phyloP scores from a whole-genome alignment of 1,140 invertebrate species.

The Drosophila ogumai region DNA sequence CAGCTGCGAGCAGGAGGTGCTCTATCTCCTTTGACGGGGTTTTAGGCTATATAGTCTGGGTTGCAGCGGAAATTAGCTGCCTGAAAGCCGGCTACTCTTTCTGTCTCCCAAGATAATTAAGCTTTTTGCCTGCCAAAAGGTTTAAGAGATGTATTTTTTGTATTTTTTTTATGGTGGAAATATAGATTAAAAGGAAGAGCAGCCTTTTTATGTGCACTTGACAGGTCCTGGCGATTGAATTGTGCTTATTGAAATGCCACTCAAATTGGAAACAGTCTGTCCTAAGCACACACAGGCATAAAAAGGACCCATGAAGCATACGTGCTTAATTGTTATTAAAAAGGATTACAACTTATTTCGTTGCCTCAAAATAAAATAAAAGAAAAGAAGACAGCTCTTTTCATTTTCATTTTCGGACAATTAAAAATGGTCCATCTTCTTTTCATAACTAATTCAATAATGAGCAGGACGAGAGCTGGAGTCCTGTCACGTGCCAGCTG shows the following conservation, averaged over 20 bases:
- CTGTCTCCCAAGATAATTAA: constrained; percentile 58
- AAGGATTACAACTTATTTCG: constrained; percentile 64
- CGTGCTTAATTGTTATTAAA: constrained; percentile 60
- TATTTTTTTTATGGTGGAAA: neutral
- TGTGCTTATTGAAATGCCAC: constrained; percentile 66
- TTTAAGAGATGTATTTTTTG: constrained; percentile 32
- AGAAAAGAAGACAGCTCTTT: neutral
- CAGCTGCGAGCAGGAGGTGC: constrained; percentile 8
- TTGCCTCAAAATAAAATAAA: constrained; percentile 16
- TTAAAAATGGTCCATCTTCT: constrained; percentile 49
- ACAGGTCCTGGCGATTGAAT: constrained; percentile 60
- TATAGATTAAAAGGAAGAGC: neutral
- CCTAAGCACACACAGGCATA: constrained; percentile 45
- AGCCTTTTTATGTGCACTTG: constrained; percentile 56
- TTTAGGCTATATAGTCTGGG: constrained; percentile 29
- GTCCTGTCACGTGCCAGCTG: constrained; percentile 73
- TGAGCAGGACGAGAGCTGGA: constrained; percentile 55
- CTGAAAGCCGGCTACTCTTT: constrained; percentile 28
- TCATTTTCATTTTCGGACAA: constrained; percentile 42
- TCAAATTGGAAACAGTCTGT: constrained; percentile 49
- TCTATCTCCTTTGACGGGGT: constrained; percentile 2
- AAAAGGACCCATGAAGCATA: constrained; percentile 44
- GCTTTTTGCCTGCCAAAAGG: constrained; percentile 48
- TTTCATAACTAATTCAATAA: constrained; percentile 77
- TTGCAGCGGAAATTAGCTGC: constrained; percentile 47